These are phyloP conservation scores for Drosophila leontia DNA, from an alignment of 1,140 invertebrate genomes.

Conservation along the genomic window DNA sequence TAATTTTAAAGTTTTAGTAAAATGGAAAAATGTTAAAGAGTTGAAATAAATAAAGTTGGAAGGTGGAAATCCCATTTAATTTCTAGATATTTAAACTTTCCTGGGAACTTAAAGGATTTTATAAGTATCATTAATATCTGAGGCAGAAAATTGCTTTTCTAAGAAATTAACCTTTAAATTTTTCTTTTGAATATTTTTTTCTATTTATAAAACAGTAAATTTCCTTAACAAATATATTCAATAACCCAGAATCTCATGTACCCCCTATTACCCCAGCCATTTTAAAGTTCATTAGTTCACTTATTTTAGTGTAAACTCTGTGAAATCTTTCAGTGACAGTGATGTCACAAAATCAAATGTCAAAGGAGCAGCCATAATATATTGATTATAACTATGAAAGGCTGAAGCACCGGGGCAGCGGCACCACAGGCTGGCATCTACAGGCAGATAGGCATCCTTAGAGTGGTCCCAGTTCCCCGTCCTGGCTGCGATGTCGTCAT, in stretches of 20 bases:
- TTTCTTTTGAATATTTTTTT: not conserved
- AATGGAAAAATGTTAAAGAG: not conserved
- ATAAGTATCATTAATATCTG: not conserved
- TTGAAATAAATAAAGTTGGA: not conserved
- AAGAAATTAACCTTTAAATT: no score
- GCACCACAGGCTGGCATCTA: not conserved
- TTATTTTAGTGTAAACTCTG: constrained; percentile 2
- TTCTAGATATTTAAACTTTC: no score
- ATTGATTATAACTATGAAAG: constrained; percentile 79
- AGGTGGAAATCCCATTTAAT: no score
- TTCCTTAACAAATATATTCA: no score
- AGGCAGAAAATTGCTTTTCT: no score
- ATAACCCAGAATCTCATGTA: fast-evolving
- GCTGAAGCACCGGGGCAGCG: constrained; percentile 9
- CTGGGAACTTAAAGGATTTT: not conserved
- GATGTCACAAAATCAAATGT: constrained; percentile 70
- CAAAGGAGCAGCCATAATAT: constrained; percentile 72
- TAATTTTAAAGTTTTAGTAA: not conserved
- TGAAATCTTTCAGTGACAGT: constrained; percentile 61
- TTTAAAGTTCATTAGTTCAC: not conserved
- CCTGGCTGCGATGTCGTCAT: constrained; percentile 50
- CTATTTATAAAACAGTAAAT: not conserved
- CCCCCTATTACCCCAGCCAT: not conserved
- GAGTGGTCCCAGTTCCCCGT: constrained; percentile 21
- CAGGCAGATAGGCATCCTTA: constrained; percentile 24